phyloP scores from a whole-genome alignment of 2,797 vertebrate species.

The Leuciscus waleckii region DNA sequence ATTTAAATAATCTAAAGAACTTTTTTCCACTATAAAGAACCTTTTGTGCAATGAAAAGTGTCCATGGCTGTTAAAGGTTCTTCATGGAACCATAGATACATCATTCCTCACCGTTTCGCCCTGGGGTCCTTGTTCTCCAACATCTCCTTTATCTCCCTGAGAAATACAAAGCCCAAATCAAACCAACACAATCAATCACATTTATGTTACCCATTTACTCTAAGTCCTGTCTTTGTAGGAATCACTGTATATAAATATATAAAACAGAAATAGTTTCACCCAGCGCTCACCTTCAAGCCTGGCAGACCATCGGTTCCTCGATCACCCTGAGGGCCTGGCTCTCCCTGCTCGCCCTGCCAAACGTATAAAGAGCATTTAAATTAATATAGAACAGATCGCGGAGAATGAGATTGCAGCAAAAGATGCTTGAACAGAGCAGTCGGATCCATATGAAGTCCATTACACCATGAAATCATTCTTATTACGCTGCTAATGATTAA shows the following conservation, averaged over 20 bases:
- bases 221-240: not conserved
- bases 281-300: constrained; percentile 75
- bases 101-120: constrained; percentile 57
- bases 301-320: constrained; percentile 72
- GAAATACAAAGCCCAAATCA: constrained; percentile 10
- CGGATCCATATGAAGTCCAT: constrained; percentile 19
- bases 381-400: not conserved
- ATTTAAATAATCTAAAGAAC: not conserved
- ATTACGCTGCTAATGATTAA: constrained; percentile 24
- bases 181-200: constrained; percentile 7
- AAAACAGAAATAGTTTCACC: not conserved
- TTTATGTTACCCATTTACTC: not conserved
- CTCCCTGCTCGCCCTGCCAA: constrained; percentile 80
- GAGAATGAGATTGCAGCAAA: not conserved
- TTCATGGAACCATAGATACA: not conserved
- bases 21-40: too few species aligned
- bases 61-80: not conserved
- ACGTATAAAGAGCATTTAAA: not conserved
- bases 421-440: constrained; percentile 6
- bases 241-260: not conserved
- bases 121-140: constrained; percentile 58
- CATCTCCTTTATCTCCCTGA: constrained; percentile 66
- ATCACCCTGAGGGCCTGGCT: constrained; percentile 69
- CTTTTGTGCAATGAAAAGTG: not conserved
- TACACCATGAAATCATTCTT: constrained; percentile 36